Conservation (phyloP, 1,140 invertebrate species). For the Drosophila pseudoobscura region DNA sequence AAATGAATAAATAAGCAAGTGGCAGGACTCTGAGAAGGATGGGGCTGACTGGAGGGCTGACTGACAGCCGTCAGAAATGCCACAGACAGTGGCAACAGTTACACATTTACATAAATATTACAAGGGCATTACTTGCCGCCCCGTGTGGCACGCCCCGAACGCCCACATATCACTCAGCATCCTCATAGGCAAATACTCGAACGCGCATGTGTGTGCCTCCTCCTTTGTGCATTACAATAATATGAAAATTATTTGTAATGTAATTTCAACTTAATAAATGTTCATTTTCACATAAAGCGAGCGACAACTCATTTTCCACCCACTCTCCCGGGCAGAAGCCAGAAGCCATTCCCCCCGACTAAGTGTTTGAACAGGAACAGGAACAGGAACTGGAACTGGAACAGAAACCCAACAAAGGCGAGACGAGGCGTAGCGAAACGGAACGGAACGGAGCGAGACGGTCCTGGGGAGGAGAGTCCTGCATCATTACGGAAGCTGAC, state of each 20-base stretch:
- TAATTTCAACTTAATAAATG: constrained; percentile 81
- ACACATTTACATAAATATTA: constrained; percentile 77
- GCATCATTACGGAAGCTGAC: constrained; percentile 55
- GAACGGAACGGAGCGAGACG: constrained; percentile 8
- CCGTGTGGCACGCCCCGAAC: neutral
- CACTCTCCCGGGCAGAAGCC: neutral
- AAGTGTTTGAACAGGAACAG: constrained; percentile 39
- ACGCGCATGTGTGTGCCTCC: constrained; percentile 11
- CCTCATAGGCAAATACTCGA: constrained; percentile 27
- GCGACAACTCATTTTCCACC: constrained; percentile 46
- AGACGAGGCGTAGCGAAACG: neutral
- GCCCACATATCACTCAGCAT: constrained; percentile 2
- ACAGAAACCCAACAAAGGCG: constrained; percentile 1
- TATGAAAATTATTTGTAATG: constrained; percentile 79
- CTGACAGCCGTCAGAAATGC: constrained; percentile 14
- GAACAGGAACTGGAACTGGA: constrained; percentile 9
- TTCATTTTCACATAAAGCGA: constrained; percentile 63
- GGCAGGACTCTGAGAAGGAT: constrained; percentile 1
- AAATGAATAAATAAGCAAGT: constrained; percentile 77
- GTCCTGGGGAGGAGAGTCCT: constrained; percentile 5
- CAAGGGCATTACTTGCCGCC: constrained; percentile 61
- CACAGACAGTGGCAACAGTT: constrained; percentile 49
- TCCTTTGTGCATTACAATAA: constrained; percentile 65
- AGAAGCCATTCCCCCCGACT: neutral
- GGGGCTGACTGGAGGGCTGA: neutral